These are phyloP conservation scores for Bombus breviceps DNA, from an alignment of 1,140 invertebrate species.

Conservation along the genomic window DNA sequence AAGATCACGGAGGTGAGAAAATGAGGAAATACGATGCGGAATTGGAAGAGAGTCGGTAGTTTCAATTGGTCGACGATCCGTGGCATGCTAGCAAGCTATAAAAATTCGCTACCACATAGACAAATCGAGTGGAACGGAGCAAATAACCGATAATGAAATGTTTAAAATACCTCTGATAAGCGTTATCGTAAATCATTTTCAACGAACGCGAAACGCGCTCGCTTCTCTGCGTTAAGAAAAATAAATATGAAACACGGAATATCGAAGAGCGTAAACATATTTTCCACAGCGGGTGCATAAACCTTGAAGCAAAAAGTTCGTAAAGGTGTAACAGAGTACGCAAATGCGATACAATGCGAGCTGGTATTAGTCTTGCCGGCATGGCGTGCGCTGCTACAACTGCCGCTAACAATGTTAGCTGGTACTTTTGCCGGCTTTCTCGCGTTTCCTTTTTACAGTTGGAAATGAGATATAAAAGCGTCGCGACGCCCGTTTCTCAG, in stretches of 20 bases:
- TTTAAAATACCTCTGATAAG: too few relatives aligned
- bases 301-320: slow-evolving; percentile 56
- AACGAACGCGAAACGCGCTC: background rate
- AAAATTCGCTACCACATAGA: background rate
- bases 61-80: slow-evolving; percentile 41
- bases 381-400: slow-evolving; percentile 1
- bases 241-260: background rate
- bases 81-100: background rate
- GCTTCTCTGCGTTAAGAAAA: background rate
- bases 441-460: slow-evolving; percentile 53
- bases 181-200: background rate
- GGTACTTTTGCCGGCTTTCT: slow-evolving; percentile 41
- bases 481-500: background rate
- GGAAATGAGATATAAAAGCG: slow-evolving; percentile 52
- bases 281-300: slow-evolving; percentile 16
- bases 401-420: slow-evolving; percentile 57
- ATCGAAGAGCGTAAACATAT: background rate
- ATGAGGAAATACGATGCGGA: background rate
- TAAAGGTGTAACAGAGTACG: slow-evolving; percentile 57
- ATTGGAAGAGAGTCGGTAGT: background rate
- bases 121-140: background rate
- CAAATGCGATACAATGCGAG: slow-evolving; percentile 58
- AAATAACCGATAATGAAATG: background rate
- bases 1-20: background rate
- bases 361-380: slow-evolving; percentile 52